phyloP scores from a whole-genome alignment of 2,888 invertebrate species.

The Drosophila paramelanica region DNA sequence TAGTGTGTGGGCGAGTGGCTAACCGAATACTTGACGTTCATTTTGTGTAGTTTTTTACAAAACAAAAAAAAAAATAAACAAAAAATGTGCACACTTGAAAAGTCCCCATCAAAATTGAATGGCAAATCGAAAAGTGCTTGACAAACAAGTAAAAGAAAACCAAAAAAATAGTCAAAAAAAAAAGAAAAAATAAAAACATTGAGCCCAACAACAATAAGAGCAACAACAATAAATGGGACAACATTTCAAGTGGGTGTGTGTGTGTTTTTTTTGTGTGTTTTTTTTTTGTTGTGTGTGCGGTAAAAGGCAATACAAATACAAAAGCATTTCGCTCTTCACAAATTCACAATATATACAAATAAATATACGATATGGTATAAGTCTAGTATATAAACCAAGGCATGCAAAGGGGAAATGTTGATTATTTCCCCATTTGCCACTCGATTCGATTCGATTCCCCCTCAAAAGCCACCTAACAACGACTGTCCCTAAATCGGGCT shows the following conservation, averaged over 20 bases:
- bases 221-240: slow-evolving; percentile 50
- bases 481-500: slow-evolving; percentile 12
- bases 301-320: slow-evolving; percentile 48
- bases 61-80: slow-evolving; percentile 27
- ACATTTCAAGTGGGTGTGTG: slow-evolving; percentile 24
- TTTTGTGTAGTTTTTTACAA: slow-evolving; percentile 55
- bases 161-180: slow-evolving; percentile 23
- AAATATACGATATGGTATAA: slow-evolving; percentile 18
- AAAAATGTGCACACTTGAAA: slow-evolving; percentile 22
- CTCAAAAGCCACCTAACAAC: not conserved
- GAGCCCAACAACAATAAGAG: slow-evolving; percentile 16
- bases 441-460: not conserved
- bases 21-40: slow-evolving; percentile 53
- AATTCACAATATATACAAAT: slow-evolving; percentile 33
- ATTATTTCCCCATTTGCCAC: slow-evolving; percentile 50
- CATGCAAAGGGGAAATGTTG: slow-evolving; percentile 55
- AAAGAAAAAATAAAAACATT: slow-evolving; percentile 6
- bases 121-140: slow-evolving; percentile 73
- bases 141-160: slow-evolving; percentile 48
- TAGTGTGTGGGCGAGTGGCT: slow-evolving; percentile 35
- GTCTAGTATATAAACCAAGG: slow-evolving; percentile 20
- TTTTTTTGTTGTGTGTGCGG: slow-evolving; percentile 24
- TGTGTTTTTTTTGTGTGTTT: slow-evolving; percentile 1
- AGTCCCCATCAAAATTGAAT: slow-evolving; percentile 51
- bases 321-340: slow-evolving; percentile 40